Percentiles rank a stretch among this genome's conserved stretches.
phyloP scores from a whole-genome alignment of 2,888 invertebrate genomes.

The Alviniconcha strummeri region DNA sequence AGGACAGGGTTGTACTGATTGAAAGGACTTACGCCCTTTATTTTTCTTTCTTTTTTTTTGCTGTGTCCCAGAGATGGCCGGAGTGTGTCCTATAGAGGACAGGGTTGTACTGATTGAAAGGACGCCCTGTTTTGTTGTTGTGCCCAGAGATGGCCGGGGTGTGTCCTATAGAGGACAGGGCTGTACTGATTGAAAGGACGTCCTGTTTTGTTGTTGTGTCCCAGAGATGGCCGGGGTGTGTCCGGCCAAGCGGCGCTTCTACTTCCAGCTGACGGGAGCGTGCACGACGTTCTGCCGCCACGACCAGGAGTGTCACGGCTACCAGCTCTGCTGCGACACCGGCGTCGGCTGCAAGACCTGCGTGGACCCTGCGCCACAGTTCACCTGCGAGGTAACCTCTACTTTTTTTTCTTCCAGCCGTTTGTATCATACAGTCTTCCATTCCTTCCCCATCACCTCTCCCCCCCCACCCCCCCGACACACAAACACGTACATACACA shows the following conservation, averaged over 20 bases:
- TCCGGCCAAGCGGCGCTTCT: neutral
- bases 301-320: constrained; percentile 30
- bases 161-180: too few relatives aligned
- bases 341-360: constrained; percentile 25
- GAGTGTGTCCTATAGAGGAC: neutral
- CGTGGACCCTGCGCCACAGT: constrained; percentile 13
- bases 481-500: too few relatives aligned
- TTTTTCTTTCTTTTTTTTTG: too few relatives aligned
- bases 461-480: too few relatives aligned
- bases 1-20: too few relatives aligned
- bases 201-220: neutral
- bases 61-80: too few relatives aligned
- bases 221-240: constrained; percentile 13
- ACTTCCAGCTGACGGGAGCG: constrained; percentile 1
- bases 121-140: too few relatives aligned
- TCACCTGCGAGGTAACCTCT: constrained; percentile 24
- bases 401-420: neutral
- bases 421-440: neutral
- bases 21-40: too few relatives aligned
- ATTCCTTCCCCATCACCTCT: too few relatives aligned
- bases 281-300: constrained; percentile 32
- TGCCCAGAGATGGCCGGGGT: too few relatives aligned
- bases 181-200: too few relatives aligned
- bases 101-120: too few relatives aligned
- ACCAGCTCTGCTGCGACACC: constrained; percentile 23